Base-by-base conservation (phyloP, 1,140 invertebrate species). In the Megalopta genalis region DNA sequence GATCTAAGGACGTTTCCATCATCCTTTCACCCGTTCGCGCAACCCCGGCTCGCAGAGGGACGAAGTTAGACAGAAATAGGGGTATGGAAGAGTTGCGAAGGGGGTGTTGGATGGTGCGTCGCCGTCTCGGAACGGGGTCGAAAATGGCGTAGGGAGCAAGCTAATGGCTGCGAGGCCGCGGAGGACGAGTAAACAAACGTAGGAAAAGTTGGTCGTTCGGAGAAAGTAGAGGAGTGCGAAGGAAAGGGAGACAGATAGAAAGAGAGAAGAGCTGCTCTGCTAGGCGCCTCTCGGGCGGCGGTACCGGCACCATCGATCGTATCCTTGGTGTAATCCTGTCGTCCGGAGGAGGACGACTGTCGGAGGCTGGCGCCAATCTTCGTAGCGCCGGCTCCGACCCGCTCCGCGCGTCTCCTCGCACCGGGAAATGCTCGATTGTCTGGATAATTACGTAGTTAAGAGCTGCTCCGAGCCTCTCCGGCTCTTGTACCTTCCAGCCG, bases 141-240 rank as follows among this genome's bases (percentile, higher is more conserved):
- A 54, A 62, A 27, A 37, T 70, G 67, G 59, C 67, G 67, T 14
- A 10, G 46, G 32, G 75, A 9, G 18, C 54, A 63, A 42, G 16
- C 46, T 80, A 77, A 77, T 81, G 74, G 62, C 12, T 10, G 75
- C 23, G 18, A 21, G 14, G 27, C 9, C 27, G 18, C 52, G 37
- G 66, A 49, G 65, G 60, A 64, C 27, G 52, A 66, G 73, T 86
- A 86, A 86, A 86, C 85, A 86, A 86, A 86, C 77, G n/a, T 70
- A 37, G 52, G 71, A 69, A 74, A 84, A 85, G 69, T 77, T 81
- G 60, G 25, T 72, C 27, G 16, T 57, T 42, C 42, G 42, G 42
- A 10, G 42, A 10, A 42, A 42, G 42, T 9, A 12, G 63, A 66
- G 49, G 65, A 52, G 68, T 57, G 67, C 21, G 46, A 84, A 68